A percentile compares a stretch with the other conserved stretches of the same genome.
phyloP scores from a whole-genome alignment of 2,888 invertebrate genomes.

The Eurytoma californica region DNA sequence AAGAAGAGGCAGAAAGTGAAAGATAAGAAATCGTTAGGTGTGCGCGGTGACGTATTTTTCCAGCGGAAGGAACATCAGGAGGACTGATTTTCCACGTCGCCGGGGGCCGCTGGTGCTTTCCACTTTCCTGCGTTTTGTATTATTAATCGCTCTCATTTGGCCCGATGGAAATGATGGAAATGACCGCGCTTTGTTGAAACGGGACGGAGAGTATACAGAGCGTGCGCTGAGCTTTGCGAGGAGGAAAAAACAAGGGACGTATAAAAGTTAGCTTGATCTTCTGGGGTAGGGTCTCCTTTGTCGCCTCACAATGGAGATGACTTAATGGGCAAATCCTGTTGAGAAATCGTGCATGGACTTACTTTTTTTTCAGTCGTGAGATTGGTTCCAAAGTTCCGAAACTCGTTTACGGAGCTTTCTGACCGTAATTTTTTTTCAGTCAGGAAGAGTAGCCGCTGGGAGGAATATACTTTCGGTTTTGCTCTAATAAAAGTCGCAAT shows the following conservation, averaged over 20 bases:
- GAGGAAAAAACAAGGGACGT: constrained; percentile 56
- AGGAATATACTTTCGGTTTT: too few species aligned
- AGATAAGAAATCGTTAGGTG: constrained; percentile 51
- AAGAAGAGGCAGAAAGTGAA: background rate
- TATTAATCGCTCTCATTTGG: constrained; percentile 60
- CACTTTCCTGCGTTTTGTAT: constrained; percentile 31
- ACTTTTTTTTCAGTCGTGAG: background rate
- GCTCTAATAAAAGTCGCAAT: too few species aligned
- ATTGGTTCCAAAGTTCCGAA: constrained; percentile 17
- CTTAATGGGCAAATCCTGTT: constrained; percentile 60
- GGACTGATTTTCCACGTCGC: constrained; percentile 47
- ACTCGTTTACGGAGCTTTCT: constrained; percentile 33
- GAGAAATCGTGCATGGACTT: constrained; percentile 56
- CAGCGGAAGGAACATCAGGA: constrained; percentile 11
- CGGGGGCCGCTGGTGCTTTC: background rate
- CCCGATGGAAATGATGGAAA: constrained; percentile 49
- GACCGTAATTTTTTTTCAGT: constrained; percentile 23
- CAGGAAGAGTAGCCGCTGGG: background rate
- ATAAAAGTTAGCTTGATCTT: constrained; percentile 58
- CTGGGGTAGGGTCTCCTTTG: constrained; percentile 54
- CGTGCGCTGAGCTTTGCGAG: constrained; percentile 41
- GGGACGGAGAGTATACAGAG: background rate
- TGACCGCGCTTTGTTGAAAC: constrained; percentile 54
- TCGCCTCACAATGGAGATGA: constrained; percentile 58
- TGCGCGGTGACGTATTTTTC: constrained; percentile 42